These are phyloP conservation scores for Yoshiicerus persimilis DNA, from an alignment of 1,140 invertebrate genomes.

Conservation along the genomic window DNA sequence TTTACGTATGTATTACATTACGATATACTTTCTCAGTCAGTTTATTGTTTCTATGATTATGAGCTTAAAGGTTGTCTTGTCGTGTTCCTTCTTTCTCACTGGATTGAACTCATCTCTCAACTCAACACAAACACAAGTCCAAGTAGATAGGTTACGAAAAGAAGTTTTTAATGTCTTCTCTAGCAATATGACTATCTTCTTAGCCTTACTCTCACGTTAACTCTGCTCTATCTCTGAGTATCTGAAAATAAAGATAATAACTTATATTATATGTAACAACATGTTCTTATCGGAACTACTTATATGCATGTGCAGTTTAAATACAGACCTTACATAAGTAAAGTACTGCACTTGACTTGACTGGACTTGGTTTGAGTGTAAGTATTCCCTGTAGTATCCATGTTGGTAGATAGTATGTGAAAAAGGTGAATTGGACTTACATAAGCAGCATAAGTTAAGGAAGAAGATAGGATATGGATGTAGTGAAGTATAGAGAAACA, in stretches of 20 bases:
- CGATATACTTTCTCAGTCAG: neutral
- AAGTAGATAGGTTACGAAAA: neutral
- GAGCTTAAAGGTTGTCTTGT: neutral
- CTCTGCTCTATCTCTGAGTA: neutral
- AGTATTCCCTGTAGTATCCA: no score
- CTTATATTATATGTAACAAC: neutral
- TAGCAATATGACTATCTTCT: neutral
- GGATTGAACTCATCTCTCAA: neutral
- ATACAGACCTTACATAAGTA: neutral
- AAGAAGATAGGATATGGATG: neutral
- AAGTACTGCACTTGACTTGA: no score
- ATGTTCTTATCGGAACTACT: neutral
- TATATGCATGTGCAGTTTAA: neutral
- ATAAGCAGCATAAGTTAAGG: neutral
- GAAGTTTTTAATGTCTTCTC: neutral
- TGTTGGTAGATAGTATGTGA: neutral
- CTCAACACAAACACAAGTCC: neutral
- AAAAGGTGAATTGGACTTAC: neutral
- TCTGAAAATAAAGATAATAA: neutral
- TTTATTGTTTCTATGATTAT: conserved; percentile 11
- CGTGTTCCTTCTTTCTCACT: neutral
- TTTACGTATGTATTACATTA: no score
- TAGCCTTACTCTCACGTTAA: neutral
- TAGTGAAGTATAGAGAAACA: neutral
- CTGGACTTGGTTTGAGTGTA: no score